Conservation (phyloP, 2,888 invertebrate species). For the Cacoxenus indagator region DNA sequence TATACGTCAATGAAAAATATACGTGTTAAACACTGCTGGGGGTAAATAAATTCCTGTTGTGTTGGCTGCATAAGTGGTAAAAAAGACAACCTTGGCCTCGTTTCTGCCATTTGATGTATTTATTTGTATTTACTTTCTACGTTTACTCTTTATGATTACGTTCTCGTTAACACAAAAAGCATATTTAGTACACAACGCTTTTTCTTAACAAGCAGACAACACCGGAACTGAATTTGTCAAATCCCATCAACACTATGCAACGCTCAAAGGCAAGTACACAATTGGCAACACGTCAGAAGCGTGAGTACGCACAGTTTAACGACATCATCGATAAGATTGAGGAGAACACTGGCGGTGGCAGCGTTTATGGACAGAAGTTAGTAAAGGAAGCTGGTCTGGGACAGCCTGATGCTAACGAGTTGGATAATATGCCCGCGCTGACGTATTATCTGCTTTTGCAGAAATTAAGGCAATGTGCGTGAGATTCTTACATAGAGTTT, state of each 20-base stretch:
- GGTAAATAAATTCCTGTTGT: no score
- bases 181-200: not conserved
- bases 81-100: no score
- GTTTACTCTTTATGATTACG: no score
- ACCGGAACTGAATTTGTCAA: constrained; percentile 55
- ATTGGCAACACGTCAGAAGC: constrained; percentile 52
- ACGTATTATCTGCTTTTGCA: constrained; percentile 62
- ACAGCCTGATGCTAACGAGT: constrained; percentile 53
- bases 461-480: constrained; percentile 61
- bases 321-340: constrained; percentile 61
- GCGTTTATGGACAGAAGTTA: constrained; percentile 22
- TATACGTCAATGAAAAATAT: no score
- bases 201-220: constrained; percentile 48
- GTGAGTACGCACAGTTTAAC: constrained; percentile 56
- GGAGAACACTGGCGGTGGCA: constrained; percentile 39
- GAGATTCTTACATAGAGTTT: constrained; percentile 17
- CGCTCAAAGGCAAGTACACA: constrained; percentile 29
- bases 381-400: not conserved
- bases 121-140: no score
- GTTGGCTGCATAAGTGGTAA: no score
- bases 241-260: constrained; percentile 45
- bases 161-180: not conserved
- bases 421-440: constrained; percentile 63
- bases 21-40: no score
- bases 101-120: no score